Evolutionary conservation across 53 echinoderm and acorn worm species (phyloP).

Genomic region (Crossaster papposus): DNA sequence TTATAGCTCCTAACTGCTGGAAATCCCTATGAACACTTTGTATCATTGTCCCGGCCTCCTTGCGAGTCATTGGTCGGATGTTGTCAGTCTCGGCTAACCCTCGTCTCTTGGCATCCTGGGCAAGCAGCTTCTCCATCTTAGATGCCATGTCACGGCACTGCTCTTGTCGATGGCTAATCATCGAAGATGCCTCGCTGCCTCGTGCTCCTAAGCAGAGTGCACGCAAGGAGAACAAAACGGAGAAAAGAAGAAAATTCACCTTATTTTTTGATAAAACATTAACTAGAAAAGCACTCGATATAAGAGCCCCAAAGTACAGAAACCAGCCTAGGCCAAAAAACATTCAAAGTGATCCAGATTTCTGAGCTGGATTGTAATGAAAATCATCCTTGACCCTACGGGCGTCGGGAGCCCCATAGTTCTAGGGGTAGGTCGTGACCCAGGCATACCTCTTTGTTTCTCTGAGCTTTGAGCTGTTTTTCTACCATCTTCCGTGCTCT

Average conservation of each 20-base stretch:
- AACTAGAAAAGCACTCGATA: too few species aligned
- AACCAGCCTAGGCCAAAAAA: too few species aligned
- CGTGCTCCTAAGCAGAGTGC: constrained; percentile 54
- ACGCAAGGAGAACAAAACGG: background rate
- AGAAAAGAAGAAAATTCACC: background rate
- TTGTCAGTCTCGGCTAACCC: constrained; percentile 65
- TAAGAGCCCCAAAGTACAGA: too few species aligned
- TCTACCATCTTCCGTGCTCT: background rate
- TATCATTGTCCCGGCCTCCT: constrained; percentile 73
- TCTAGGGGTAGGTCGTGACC: too few species aligned
- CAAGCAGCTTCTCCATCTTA: constrained; percentile 80
- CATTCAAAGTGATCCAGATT: too few species aligned
- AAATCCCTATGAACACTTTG: constrained; percentile 77
- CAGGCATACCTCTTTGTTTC: constrained; percentile 31
- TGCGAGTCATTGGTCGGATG: constrained; percentile 72
- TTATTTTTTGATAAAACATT: background rate
- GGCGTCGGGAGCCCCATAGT: too few species aligned
- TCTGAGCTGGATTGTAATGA: too few species aligned
- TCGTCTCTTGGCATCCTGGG: constrained; percentile 82
- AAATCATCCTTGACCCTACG: too few species aligned
- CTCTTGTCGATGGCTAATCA: constrained; percentile 70
- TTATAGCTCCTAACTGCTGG: constrained; percentile 59
- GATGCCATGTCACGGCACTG: constrained; percentile 75
- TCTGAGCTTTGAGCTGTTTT: constrained; percentile 24
- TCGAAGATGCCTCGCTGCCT: constrained; percentile 62